These are phyloP conservation scores for Lateolabrax maculatus DNA, from an alignment of 2,797 vertebrate species.

Conservation along the genomic window DNA sequence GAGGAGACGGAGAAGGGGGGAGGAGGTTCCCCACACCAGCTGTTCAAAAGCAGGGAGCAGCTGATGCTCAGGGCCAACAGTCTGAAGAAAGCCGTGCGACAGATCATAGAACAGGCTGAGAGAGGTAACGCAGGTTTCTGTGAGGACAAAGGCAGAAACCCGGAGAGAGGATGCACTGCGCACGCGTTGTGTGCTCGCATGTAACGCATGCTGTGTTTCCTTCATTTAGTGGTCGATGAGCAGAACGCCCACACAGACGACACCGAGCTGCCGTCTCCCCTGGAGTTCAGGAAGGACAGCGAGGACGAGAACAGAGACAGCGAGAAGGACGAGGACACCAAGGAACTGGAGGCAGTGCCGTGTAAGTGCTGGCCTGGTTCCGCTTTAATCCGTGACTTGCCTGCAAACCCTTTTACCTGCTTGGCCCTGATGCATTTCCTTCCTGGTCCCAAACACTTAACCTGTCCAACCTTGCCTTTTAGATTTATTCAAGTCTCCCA, in stretches of 20 bases:
- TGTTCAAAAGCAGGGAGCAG: constrained; percentile 91
- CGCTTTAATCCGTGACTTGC: background rate
- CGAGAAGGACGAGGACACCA: constrained; percentile 94
- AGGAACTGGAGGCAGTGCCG: constrained; percentile 87
- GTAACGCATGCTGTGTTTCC: background rate
- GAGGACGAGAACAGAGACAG: constrained; percentile 92
- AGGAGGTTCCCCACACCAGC: constrained; percentile 80
- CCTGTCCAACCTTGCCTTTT: constrained; percentile 10
- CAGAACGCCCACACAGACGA: constrained; percentile 92
- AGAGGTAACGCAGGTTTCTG: constrained; percentile 85
- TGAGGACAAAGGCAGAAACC: background rate
- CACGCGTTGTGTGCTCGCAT: background rate
- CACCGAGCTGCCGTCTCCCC: constrained; percentile 85
- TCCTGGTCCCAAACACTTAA: constrained; percentile 31
- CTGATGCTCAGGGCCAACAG: constrained; percentile 97
- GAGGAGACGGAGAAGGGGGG: constrained; percentile 85
- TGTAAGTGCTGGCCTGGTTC: constrained; percentile 78
- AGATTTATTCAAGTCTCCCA: constrained; percentile 5
- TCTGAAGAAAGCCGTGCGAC: constrained; percentile 96
- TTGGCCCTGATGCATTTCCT: constrained; percentile 1
- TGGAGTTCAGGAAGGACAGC: constrained; percentile 90
- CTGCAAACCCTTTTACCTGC: constrained; percentile 3
- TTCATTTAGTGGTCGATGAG: constrained; percentile 91
- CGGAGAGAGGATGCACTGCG: background rate
- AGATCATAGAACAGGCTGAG: constrained; percentile 97